These are phyloP conservation scores for Tachina fera DNA, from an alignment of 2,888 invertebrate species.

Conservation along the genomic window DNA sequence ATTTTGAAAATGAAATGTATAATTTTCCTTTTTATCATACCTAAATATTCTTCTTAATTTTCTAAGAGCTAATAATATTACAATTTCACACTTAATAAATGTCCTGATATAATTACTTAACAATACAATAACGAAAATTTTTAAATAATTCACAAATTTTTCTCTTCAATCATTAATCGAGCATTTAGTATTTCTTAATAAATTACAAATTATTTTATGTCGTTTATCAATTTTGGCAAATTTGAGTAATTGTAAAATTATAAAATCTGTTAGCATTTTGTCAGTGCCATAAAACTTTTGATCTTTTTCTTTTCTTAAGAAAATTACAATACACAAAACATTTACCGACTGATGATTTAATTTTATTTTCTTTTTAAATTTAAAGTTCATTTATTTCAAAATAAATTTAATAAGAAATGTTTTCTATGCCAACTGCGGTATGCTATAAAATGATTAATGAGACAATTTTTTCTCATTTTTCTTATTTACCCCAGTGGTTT, in stretches of 20 bases:
- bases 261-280: conserved; percentile 48
- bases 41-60: no score
- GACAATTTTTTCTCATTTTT: conserved; percentile 77
- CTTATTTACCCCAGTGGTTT: conserved; percentile 27
- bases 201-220: conserved; percentile 1
- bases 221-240: background rate
- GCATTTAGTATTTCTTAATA: no score
- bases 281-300: conserved; percentile 37
- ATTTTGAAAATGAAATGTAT: no score
- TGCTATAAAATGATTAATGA: conserved; percentile 78
- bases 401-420: conserved; percentile 18
- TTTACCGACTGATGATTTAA: background rate
- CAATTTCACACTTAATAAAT: no score
- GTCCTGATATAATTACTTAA: no score
- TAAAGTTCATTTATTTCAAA: background rate
- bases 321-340: background rate
- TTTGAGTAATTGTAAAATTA: conserved; percentile 36
- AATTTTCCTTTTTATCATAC: no score
- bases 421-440: conserved; percentile 55
- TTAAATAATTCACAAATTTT: no score
- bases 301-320: background rate
- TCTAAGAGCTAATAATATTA: no score
- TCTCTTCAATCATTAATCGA: no score
- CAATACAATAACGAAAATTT: no score
- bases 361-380: background rate